Evolutionary conservation across 2,888 invertebrate genomes (phyloP), one percentile per base, ranked within the genome.

Genomic region (Caenorhabditis zanzibari): DNA sequence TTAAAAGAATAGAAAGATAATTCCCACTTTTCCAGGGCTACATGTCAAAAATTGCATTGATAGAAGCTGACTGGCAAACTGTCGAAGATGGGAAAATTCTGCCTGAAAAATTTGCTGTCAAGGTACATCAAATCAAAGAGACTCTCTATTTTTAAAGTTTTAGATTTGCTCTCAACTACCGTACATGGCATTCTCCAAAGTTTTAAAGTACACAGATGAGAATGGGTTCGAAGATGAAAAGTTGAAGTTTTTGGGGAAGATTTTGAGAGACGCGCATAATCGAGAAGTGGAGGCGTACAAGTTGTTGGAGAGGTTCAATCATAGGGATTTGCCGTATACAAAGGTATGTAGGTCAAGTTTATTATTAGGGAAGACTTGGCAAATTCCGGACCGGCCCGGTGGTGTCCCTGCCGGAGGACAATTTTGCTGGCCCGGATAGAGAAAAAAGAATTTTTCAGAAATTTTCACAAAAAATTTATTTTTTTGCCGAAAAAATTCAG

Each of bases 1-100:
- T 54, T 3, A 54, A 26, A 10, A 19, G 0, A 4, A 22, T 14
- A 19, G 35, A 1, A 38, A 16, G 32, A 0, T 2, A 24, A 32
- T 41, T 59, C n/a, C n/a, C n/a, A n/a, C n/a, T n/a, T n/a, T n/a
- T n/a, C 19, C 49, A 85, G 85, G 85, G 85, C 7, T 85, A 76
- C 69, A 72, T 82, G 59, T 85, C 85, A 0, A 66, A 72, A 41
- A 82, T 85, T 32, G 80, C 80, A 12, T 35, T 85, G 41, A 69
- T 83, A n/a, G 58, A 85, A n/a, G 56, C 80, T 0, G 76, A 85
- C 52, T 85, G 85, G 85, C 66, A 80, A 9, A 64, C 68, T 26
- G 63, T 32, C 16, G 77, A 71, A 24, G 14, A 22, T 0, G 79
- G 61, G 14, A 59, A 38, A 6, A n/a, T 49, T 16, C 49, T 85